These are phyloP conservation scores for Eupristina koningsbergeri DNA, from an alignment of 1,140 invertebrate genomes.

Conservation along the genomic window DNA sequence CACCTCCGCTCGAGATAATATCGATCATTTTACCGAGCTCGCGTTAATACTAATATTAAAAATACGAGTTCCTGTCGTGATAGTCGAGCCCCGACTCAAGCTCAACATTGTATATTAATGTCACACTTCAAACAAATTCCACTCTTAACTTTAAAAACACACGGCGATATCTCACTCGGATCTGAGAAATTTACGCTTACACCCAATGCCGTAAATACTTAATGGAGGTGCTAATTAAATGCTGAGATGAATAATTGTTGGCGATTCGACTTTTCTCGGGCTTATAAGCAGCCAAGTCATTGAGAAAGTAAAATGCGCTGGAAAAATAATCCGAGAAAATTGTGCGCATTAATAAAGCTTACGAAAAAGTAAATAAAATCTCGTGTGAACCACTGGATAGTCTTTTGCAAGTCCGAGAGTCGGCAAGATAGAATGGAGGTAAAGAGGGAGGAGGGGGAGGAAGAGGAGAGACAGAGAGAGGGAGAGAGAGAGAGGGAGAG, in stretches of 20 bases:
- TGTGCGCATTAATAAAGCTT: neutral
- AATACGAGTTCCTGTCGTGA: neutral
- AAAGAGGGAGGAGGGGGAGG: neutral
- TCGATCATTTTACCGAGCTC: neutral
- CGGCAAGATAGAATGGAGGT: neutral
- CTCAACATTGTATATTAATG: neutral
- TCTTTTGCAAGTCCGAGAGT: constrained; percentile 27
- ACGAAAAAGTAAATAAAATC: constrained; percentile 21
- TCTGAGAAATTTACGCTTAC: neutral
- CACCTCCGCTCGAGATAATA: neutral
- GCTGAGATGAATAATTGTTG: neutral
- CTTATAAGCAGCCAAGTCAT: neutral
- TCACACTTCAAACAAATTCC: neutral
- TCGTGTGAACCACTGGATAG: constrained; percentile 21
- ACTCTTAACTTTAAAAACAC: neutral
- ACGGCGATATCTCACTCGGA: neutral
- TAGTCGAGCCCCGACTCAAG: neutral
- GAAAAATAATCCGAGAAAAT: neutral
- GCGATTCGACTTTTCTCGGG: constrained; percentile 7
- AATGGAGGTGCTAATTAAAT: constrained; percentile 4
- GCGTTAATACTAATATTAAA: neutral
- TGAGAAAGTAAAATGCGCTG: neutral
- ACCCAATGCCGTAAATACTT: neutral
- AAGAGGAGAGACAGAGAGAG: neutral
- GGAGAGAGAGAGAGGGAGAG: neutral